These are phyloP conservation scores for Channallabes apus DNA, from an alignment of 2,797 vertebrate species.

Conservation along the genomic window DNA sequence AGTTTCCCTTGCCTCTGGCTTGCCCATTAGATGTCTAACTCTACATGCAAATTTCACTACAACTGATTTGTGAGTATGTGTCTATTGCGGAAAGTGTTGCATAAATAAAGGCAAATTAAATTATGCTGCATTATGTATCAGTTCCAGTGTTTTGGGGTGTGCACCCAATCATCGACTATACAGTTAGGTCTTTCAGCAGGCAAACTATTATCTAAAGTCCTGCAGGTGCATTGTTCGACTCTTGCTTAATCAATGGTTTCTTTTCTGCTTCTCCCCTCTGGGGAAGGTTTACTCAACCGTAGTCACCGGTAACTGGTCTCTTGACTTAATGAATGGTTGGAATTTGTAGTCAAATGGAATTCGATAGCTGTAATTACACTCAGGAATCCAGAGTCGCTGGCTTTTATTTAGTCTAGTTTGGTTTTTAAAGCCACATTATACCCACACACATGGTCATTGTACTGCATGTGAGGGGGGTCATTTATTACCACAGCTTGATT, in stretches of 20 bases:
- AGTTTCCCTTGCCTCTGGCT: background rate
- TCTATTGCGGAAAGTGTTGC: background rate
- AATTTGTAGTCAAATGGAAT: slow-evolving; percentile 68
- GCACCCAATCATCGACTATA: background rate
- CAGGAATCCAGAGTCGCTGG: slow-evolving; percentile 53
- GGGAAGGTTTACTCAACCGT: slow-evolving; percentile 58
- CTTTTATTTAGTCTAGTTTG: slow-evolving; percentile 52
- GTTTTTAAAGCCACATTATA: slow-evolving; percentile 17
- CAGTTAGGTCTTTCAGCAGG: slow-evolving; percentile 7
- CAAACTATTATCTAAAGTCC: slow-evolving; percentile 23
- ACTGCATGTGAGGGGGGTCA: background rate
- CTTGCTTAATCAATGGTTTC: slow-evolving; percentile 48
- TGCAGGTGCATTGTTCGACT: slow-evolving; percentile 44
- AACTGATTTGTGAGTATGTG: background rate
- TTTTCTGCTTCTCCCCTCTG: slow-evolving; percentile 35
- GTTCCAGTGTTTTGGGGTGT: background rate
- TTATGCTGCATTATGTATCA: background rate
- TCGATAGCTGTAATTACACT: slow-evolving; percentile 65
- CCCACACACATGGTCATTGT: slow-evolving; percentile 32
- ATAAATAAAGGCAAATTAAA: background rate
- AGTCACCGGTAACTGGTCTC: slow-evolving; percentile 52
- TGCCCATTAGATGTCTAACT: background rate
- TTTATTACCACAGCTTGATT: slow-evolving; percentile 23
- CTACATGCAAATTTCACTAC: background rate
- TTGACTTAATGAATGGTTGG: slow-evolving; percentile 70